phyloP scores from a whole-genome alignment of 2,797 vertebrate genomes.

The Poecilia gillii region DNA sequence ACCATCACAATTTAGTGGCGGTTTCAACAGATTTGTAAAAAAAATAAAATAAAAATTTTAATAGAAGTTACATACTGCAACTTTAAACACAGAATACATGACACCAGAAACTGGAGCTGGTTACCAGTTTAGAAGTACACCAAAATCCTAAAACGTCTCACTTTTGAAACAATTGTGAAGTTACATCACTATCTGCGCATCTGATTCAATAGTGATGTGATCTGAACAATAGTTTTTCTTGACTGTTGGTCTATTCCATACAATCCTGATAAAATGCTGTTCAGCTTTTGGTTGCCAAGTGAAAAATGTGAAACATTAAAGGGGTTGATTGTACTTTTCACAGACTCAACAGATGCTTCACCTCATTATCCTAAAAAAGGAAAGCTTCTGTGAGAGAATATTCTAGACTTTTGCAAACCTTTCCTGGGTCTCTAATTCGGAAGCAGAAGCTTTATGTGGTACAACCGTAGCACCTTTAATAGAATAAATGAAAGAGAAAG shows the following conservation, averaged over 20 bases:
- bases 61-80: too few relatives aligned
- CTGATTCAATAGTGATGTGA: neutral
- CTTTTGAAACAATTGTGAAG: neutral
- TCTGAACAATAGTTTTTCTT: neutral
- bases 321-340: neutral
- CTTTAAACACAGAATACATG: neutral
- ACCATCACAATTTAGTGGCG: too few relatives aligned
- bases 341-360: neutral
- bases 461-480: conserved; percentile 12
- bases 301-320: neutral
- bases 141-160: neutral
- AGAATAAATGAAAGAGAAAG: neutral
- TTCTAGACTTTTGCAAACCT: neutral
- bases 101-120: neutral
- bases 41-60: too few relatives aligned
- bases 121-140: neutral
- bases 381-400: neutral
- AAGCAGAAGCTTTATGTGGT: neutral
- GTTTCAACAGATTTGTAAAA: too few relatives aligned
- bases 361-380: neutral
- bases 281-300: neutral
- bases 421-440: neutral
- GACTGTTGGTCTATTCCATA: neutral
- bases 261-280: neutral
- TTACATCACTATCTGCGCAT: neutral